phyloP scores from a whole-genome alignment of 2,888 invertebrate species.

The Helleia helle region DNA sequence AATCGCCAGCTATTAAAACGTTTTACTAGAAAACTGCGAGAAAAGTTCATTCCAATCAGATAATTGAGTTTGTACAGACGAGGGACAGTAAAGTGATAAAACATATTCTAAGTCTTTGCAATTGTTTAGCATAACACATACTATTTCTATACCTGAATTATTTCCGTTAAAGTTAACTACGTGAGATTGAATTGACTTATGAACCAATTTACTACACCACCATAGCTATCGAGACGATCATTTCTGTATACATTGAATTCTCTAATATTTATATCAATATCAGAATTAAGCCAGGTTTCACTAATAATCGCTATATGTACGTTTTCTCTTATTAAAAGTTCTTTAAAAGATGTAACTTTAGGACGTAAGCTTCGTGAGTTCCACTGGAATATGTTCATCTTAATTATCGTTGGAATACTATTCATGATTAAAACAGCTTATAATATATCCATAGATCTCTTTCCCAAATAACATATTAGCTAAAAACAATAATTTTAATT shows the following conservation, averaged over 20 bases:
- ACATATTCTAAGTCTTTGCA: constrained; percentile 14
- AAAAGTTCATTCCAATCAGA: constrained; percentile 13
- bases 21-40: neutral
- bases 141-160: constrained; percentile 14
- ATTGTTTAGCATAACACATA: constrained; percentile 14
- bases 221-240: constrained; percentile 14
- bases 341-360: neutral
- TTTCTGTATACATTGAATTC: constrained; percentile 14
- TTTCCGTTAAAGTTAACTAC: neutral
- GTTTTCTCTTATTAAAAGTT: constrained; percentile 8
- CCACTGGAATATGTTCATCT: constrained; percentile 5
- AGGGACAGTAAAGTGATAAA: constrained; percentile 18
- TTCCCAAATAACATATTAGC: neutral
- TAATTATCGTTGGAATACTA: neutral
- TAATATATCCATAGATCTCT: neutral
- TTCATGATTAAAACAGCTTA: neutral
- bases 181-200: constrained; percentile 13
- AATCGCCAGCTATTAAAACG: constrained; percentile 17
- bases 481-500: neutral
- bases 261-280: constrained; percentile 1
- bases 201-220: constrained; percentile 15
- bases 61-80: constrained; percentile 7
- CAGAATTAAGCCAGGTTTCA: constrained; percentile 18
- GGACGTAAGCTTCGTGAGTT: constrained; percentile 7
- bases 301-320: constrained; percentile 14